Evolutionary conservation across 2,888 invertebrate species (phyloP).

Genomic region (Dichetophora obliterata): DNA sequence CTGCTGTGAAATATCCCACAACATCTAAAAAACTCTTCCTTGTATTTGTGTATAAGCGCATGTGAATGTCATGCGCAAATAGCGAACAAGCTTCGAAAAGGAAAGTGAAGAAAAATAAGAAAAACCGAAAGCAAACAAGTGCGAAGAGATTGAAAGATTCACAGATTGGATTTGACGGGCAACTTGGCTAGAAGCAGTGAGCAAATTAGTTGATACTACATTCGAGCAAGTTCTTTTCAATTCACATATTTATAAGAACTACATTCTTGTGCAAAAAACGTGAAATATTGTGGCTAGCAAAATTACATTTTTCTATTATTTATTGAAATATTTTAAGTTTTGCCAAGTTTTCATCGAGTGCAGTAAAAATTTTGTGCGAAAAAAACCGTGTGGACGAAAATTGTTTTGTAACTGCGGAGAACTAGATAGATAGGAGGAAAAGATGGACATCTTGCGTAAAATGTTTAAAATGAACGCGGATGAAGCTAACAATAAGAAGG

Average conservation of each 20-base stretch:
- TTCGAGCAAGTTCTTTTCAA: constrained; percentile 25
- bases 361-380: not conserved
- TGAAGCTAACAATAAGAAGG: constrained; percentile 46
- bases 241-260: not conserved
- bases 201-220: not conserved
- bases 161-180: constrained; percentile 6
- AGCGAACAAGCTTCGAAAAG: constrained; percentile 4
- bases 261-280: not conserved
- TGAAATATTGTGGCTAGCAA: not conserved
- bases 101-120: constrained; percentile 17
- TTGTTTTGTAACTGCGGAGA: constrained; percentile 24
- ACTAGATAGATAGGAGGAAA: constrained; percentile 15
- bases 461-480: constrained; percentile 59
- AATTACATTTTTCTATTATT: constrained; percentile 1
- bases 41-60: not conserved
- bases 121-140: not conserved
- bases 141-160: not conserved
- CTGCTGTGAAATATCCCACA: not conserved
- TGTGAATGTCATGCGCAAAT: constrained; percentile 22
- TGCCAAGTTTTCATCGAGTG: not conserved
- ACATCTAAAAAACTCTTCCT: not conserved
- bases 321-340: constrained; percentile 14
- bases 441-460: constrained; percentile 64
- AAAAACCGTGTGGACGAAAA: not conserved
- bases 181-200: not conserved